phyloP scores from a whole-genome alignment of 2,797 vertebrate genomes.

The Australoheros facetus region DNA sequence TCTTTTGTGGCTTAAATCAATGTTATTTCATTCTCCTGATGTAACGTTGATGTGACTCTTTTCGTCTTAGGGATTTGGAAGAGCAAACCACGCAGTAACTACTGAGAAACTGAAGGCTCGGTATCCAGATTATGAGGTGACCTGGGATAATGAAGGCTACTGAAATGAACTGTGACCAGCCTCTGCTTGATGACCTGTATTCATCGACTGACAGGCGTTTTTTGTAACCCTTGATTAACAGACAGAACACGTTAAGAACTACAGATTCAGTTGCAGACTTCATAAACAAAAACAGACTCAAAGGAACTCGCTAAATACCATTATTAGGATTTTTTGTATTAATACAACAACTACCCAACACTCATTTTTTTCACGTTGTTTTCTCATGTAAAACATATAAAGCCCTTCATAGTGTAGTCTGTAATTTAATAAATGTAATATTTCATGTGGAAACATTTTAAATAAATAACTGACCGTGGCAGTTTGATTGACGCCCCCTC shows the following conservation, averaged over 20 bases:
- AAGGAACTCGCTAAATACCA: accelerated
- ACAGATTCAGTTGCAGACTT: not conserved
- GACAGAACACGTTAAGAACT: not conserved
- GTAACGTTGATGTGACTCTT: not conserved
- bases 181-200: not conserved
- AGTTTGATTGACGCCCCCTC: constrained; percentile 50
- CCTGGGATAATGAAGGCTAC: constrained; percentile 94
- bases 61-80: constrained; percentile 87
- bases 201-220: constrained; percentile 23
- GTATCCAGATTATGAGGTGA: constrained; percentile 91
- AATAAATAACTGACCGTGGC: not conserved
- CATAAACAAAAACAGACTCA: not conserved
- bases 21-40: not conserved
- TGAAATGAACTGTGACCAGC: constrained; percentile 65
- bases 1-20: not conserved
- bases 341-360: not conserved
- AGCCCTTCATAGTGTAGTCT: not conserved
- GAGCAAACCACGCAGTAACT: constrained; percentile 87
- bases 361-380: not conserved
- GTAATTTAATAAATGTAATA: not conserved
- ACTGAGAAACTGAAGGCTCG: constrained; percentile 87
- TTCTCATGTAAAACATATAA: not conserved
- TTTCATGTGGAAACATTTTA: not conserved
- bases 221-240: not conserved
- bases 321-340: not conserved